These are phyloP conservation scores for Leucozona laternaria DNA, from an alignment of 2,888 invertebrate genomes.

Conservation along the genomic window DNA sequence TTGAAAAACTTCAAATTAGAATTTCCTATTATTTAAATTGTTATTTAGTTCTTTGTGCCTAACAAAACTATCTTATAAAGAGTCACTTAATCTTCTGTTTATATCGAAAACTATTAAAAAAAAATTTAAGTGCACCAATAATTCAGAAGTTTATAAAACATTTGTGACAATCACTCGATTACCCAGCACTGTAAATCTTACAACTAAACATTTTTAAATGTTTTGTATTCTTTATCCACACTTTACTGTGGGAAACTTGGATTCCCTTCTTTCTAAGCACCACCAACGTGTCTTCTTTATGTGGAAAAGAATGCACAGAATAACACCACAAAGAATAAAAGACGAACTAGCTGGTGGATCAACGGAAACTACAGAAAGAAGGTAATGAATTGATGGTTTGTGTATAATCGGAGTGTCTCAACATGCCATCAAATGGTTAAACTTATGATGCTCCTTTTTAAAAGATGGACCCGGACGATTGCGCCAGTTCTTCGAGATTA, in stretches of 20 bases:
- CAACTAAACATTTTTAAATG: constrained; percentile 42
- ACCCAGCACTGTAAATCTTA: constrained; percentile 30
- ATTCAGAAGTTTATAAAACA: background rate
- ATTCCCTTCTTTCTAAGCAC: constrained; percentile 47
- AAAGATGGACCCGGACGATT: constrained; percentile 73
- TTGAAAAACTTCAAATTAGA: too few species aligned
- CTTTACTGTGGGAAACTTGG: constrained; percentile 67
- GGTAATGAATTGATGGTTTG: constrained; percentile 76
- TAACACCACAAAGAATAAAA: constrained; percentile 68
- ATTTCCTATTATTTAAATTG: too few species aligned
- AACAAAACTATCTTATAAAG: too few species aligned
- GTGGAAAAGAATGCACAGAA: constrained; percentile 53
- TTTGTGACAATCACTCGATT: background rate
- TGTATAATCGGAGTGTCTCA: constrained; percentile 76
- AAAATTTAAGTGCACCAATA: background rate
- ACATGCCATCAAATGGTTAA: constrained; percentile 76
- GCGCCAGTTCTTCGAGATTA: constrained; percentile 73
- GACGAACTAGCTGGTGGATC: constrained; percentile 49
- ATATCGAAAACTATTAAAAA: background rate
- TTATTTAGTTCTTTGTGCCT: too few species aligned
- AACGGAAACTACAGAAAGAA: constrained; percentile 71
- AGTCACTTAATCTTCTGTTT: background rate
- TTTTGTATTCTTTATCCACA: constrained; percentile 54
- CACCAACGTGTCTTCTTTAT: background rate
- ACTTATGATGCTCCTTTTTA: constrained; percentile 76